phyloP scores from a whole-genome alignment of 2,113 vertebrate genomes.

The Camarhynchus parvulus region DNA sequence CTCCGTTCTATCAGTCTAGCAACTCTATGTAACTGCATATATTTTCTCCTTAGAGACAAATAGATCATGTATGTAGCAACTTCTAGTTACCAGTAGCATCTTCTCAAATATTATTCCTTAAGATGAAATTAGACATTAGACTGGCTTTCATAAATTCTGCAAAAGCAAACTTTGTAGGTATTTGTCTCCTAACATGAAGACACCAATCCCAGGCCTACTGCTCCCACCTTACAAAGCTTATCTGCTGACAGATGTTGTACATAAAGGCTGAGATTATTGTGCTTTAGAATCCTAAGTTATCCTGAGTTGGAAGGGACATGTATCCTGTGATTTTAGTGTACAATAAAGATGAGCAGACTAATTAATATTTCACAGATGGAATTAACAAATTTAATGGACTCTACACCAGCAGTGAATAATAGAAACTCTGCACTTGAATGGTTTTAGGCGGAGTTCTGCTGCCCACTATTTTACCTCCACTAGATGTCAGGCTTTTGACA shows the following conservation, averaged over 20 bases:
- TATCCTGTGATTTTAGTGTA: neutral
- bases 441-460: neutral
- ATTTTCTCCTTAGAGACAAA: neutral
- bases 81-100: neutral
- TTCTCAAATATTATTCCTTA: neutral
- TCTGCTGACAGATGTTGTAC: neutral
- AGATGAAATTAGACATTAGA: neutral
- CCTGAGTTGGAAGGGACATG: neutral
- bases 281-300: neutral
- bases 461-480: neutral
- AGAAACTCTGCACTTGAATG: neutral
- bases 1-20: neutral
- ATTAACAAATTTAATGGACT: neutral
- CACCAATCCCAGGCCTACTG: neutral
- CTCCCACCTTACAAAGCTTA: neutral
- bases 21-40: neutral
- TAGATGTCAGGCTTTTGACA: conserved; percentile 64
- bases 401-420: neutral
- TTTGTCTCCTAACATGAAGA: neutral
- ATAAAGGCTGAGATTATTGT: neutral
- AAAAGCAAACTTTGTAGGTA: neutral
- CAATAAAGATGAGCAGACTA: neutral
- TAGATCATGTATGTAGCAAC: neutral
- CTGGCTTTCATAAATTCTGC: neutral
- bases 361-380: neutral